Base-by-base conservation (phyloP, 2,113 vertebrate genomes). In the Colius striatus region DNA sequence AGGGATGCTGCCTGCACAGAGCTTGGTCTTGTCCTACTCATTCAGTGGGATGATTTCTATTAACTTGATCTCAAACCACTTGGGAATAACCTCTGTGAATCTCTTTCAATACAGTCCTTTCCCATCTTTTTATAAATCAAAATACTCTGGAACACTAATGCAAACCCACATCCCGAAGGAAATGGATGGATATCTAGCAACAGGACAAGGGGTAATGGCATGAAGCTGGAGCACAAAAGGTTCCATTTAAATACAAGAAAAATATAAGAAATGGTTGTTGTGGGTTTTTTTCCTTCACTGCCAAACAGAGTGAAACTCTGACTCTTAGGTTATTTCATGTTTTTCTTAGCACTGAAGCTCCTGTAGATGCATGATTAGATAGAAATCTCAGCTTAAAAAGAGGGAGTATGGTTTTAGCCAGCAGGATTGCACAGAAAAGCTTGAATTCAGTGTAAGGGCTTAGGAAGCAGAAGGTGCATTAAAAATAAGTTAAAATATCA, bases 401-500 rank as follows among this genome's bases (percentile, higher is more conserved):
- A 21, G 5, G 16, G n/a, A 48, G 22, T 17, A 68, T 0, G 0
- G 41, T 89, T 93, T 73, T 67, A 78, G 75, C 54, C 1, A 0
- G 5, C 32, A 93, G 48, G 22, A 74, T 61, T 47, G 45, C 73
- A 63, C 10, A 65, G 83, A 61, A 89, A 90, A 92, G n/a, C 65
- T 61, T 89, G 57, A 72, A 79, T 78, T 89, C n/a, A 18, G 2
- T 36, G 30, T 48, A 72, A 65, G 27, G 18, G 7, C n/a, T 75
- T 47, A 84, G 22, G 81, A 89, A 94, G 53, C 88, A 94, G 78
- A 94, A 94, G 36, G 43, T 75, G 20, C 27, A 57, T 79, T 87
- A 72, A 91, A 96, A 90, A 88, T 68, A 91, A 78, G 43, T 71
- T 89, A 27, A 92, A 94, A 57, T 92, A 57, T 20, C 65, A 36